Evolutionary conservation across 2,113 vertebrate species (phyloP), one percentile per base, ranked within the genome.

Genomic region (Hippopotamus amphibius): DNA sequence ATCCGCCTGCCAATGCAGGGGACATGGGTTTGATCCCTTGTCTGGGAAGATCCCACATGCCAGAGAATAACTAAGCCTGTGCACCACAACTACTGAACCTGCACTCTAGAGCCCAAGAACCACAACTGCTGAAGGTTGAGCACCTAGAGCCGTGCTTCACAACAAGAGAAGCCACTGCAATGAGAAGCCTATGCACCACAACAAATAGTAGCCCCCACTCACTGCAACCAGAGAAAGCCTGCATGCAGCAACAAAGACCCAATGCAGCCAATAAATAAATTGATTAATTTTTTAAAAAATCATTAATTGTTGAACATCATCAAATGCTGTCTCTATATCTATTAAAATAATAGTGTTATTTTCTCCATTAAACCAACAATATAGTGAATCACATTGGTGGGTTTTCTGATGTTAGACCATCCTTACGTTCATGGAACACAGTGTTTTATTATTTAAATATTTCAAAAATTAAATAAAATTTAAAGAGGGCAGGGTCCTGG

Each of bases 1-100:
- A 57, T 57, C 16, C 53, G 2, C 55, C 55, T 57, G 55, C 55
- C 55, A 57, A 57, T 21, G 55, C 55, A 57, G 55, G 17, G 17
- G 55, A 57, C 17, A 0, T 21, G 55, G 55, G 55, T 55, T 55
- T 55, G 55, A 55, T 16, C 55, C 55, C 55, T 55, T 6, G 5
- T 57, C 17, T 57, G 17, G 17, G 55, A 57, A 21, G 55, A 57
- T 21, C 55, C 17, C 55, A 21, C 17, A 57, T 7, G 55, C 55
- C 6, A 0, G 1, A 2, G 55, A 57, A 16, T 6, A 2, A 21
- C 55, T 57, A 57, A 57, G 55, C 55, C 55, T 17, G 0, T 21
- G 55, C 2, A 6, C 55, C 55, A 21, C 55, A 57, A 21, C 55
- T 7, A 57, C 55, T 57, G 19, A 57, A 57, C 55, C 55, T 57